Evolutionary conservation across 2,113 vertebrate genomes (phyloP), one percentile per base, ranked within the genome.

Genomic region (Sphyrna mokarran): DNA sequence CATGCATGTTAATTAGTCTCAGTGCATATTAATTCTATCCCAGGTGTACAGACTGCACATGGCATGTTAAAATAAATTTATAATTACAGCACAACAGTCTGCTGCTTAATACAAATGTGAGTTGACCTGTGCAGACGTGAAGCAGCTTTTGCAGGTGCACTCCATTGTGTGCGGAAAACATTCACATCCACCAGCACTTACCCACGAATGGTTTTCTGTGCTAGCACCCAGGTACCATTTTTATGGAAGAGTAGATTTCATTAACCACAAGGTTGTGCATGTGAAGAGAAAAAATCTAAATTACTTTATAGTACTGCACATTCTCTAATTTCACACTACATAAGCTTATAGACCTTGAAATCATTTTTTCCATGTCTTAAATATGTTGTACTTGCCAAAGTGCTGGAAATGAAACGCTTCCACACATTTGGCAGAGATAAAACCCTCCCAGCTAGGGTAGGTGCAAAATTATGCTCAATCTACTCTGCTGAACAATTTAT

Each of bases 11-110:
- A 63, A 63, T 66, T 93, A 66, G 33, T 93, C 58, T 93, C 90
- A 93, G 61, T 63, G 63, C 58, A 93, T 63, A 94, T 94, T 69
- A 94, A 94, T 37, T 68, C 63, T 40, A 94, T 22, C 61, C 63
- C 33, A 94, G n/a, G 63, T 94, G n/a, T 68, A 94, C n/a, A 68
- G 61, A 94, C 3, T 68, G 63, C 13, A 94, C n/a, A 40, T 66
- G 16, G 16, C 18, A 66, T 93, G 33, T 37, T n/a, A 93, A 94
- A 69, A 94, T 69, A 23, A 89, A 68, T 69, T 40, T 94, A 18
- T 86, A 37, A 37, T 68, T 40, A 40, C 63, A 94, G 16, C 63
- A 66, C 40, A 89, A 89, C 48, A 89, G 58, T 89, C 86, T 54
- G 54, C 1, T 89, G 13, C 37, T 58, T 7, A 61, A 89, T 89